Conservation (phyloP, 2,113 vertebrate species). For the Pseudorasbora parva region DNA sequence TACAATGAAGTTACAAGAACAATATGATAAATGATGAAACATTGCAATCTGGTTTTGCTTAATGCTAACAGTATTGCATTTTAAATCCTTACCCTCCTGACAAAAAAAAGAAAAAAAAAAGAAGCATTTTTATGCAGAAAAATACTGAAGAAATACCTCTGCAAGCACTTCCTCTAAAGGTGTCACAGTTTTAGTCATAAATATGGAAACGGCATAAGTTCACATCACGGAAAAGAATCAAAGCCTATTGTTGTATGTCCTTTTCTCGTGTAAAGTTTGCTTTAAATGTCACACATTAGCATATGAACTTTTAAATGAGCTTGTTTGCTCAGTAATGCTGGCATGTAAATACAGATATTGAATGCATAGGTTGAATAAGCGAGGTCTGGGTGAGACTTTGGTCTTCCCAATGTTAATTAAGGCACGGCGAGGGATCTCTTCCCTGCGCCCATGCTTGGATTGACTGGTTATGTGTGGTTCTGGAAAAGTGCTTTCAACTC, state of each 20-base stretch:
- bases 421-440: slow-evolving; percentile 64
- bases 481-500: slow-evolving; percentile 60
- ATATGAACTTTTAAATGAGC: slow-evolving; percentile 89
- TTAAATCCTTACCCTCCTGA: not conserved
- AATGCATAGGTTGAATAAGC: slow-evolving; percentile 66
- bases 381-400: slow-evolving; percentile 57
- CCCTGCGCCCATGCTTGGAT: slow-evolving; percentile 64
- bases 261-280: slow-evolving; percentile 86
- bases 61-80: not conserved
- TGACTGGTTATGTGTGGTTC: slow-evolving; percentile 61
- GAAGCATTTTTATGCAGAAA: not conserved
- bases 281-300: slow-evolving; percentile 88
- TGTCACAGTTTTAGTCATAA: slow-evolving; percentile 77
- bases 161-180: slow-evolving; percentile 58
- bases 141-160: not conserved
- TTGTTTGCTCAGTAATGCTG: slow-evolving; percentile 82
- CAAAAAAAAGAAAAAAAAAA: too few species aligned
- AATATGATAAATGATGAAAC: not conserved
- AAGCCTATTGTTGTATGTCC: slow-evolving; percentile 84
- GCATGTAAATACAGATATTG: slow-evolving; percentile 82
- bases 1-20: not conserved
- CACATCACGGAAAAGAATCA: slow-evolving; percentile 79
- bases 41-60: not conserved
- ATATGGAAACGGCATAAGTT: slow-evolving; percentile 81
- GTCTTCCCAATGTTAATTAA: slow-evolving; percentile 73